Evolutionary conservation across 2,113 vertebrate species (phyloP), one percentile per base, ranked within the genome.

Genomic region (Brevimyrus niger): DNA sequence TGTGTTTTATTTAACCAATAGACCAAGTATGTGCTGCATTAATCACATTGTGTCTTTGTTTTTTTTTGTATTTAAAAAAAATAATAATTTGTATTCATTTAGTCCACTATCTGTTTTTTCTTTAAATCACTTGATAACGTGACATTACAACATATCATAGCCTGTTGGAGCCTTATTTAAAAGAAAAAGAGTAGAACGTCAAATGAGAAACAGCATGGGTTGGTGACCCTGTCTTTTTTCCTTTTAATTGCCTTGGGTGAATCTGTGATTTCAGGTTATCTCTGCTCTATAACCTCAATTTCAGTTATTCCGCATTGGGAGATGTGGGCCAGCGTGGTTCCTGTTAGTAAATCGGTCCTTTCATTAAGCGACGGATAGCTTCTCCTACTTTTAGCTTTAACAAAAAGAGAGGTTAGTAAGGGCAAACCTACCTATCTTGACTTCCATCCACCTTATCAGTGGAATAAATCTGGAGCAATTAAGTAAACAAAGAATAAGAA

Each of bases 371-470:
- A 15, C 53, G n/a, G 7, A 61, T 27, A 44, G 31, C 21, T 58
- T 87, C 87, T 61, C 23, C n/a, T n/a, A n/a, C 53, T 87, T 8
- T 42, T 15, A 38, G 5, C 53, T 87, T 51, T 58, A 69, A 69
- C 35, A 21, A 87, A n/a, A 42, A 19, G 17, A 8, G 38, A 19
- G 11, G 73, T 15, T 42, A 80, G 11, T 38, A 38, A 76, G 35
- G 73, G 13, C 73, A 19, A 7, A 42, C 73, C 17, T 17, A 19
- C 73, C 31, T 42, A 42, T 38, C 35, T 80, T 80, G 50, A 87
- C 27, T 38, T 90, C 89, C 89, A 90, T 44, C 87, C 90, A 58
- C 90, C 90, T 93, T 91, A 91, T 93, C 90, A 89, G 91, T 92
- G 91, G 53, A 87, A 88, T 89, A 91, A 91, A 92, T 91, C 91